A percentile compares a stretch with the other conserved stretches of the same genome.
Evolutionary conservation across 2,113 vertebrate genomes (phyloP).

Genomic region (Cranoglanis bouderius): DNA sequence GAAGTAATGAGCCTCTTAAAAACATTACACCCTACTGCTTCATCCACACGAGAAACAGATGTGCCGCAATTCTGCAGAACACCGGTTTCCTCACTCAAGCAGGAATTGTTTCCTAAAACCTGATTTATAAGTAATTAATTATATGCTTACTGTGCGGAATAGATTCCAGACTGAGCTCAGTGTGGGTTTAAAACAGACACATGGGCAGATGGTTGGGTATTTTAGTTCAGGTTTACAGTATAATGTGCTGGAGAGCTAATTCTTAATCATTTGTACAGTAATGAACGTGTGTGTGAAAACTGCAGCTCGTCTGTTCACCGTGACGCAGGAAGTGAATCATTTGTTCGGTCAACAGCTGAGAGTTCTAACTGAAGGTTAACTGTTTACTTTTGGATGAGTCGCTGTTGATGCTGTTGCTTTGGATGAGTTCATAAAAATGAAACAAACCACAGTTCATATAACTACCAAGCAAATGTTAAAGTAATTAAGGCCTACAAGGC

Average conservation of each 20-base stretch:
- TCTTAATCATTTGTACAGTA: neutral
- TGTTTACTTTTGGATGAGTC: neutral
- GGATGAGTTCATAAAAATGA: neutral
- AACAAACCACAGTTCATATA: neutral
- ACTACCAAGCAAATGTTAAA: neutral
- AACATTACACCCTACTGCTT: neutral
- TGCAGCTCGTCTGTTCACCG: neutral
- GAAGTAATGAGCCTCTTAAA: neutral
- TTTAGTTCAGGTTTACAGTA: neutral
- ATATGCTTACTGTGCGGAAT: neutral
- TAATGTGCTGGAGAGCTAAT: neutral
- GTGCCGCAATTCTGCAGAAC: neutral
- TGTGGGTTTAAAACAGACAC: neutral
- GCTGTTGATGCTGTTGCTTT: neutral
- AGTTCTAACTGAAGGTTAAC: neutral
- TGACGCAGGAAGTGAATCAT: neutral
- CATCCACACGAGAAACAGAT: constrained; percentile 1
- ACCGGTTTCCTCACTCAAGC: neutral
- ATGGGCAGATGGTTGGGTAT: neutral
- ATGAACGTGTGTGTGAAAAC: neutral
- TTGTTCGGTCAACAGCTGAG: neutral
- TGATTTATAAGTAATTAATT: neutral
- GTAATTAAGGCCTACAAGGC: neutral
- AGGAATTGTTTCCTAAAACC: neutral
- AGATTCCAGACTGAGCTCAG: neutral